Evolutionary conservation across 2,888 invertebrate species (phyloP), one percentile per base, ranked within the genome.

Genomic region (Limnephilus auricula): DNA sequence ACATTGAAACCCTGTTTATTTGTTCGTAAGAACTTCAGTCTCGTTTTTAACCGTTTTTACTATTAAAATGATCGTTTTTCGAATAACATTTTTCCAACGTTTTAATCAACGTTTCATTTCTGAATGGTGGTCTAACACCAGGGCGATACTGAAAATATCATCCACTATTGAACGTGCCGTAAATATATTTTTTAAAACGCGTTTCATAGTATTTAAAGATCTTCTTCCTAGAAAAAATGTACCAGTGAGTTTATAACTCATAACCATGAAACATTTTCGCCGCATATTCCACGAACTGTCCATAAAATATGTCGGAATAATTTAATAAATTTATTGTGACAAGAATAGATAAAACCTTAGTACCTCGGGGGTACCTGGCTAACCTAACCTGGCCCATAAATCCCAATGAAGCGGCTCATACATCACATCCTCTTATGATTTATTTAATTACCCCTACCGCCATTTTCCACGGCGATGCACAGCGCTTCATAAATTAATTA

Each of bases 401-500:
- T 65, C 80, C 18, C 32, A 15, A 80, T 80, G 80, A 80, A 80
- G 31, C 30, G 13, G 80, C 32, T 80, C 65, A n/a, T 65, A 25
- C 65, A 31, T 80, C 65, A 65, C n/a, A 85, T 85, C 40, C 85
- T 45, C 40, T 85, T 85, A 85, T 85, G 85, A 85, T 85, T 40
- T 40, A 85, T 85, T 85, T 85, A 85, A 85, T 85, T 40, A 40
- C 30, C 30, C 65, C 65, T 65, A 25, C 65, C 65, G 65, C 65
- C n/a, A 6, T 40, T n/a, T 40, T 30, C 25, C 45, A 4, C 30
- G n/a, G 45, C 85, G 40, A 40, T 85, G 85, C 85, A 85, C 10
- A 45, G 30, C 85, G 40, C 85, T 34, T 40, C 85, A 85, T 85
- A 85, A 85, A 85, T 85, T 85, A 85, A 85, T 85, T 85, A 85